These are phyloP conservation scores for Cyrtorhinus lividipennis DNA, from an alignment of 1,140 invertebrate species.

Conservation along the genomic window DNA sequence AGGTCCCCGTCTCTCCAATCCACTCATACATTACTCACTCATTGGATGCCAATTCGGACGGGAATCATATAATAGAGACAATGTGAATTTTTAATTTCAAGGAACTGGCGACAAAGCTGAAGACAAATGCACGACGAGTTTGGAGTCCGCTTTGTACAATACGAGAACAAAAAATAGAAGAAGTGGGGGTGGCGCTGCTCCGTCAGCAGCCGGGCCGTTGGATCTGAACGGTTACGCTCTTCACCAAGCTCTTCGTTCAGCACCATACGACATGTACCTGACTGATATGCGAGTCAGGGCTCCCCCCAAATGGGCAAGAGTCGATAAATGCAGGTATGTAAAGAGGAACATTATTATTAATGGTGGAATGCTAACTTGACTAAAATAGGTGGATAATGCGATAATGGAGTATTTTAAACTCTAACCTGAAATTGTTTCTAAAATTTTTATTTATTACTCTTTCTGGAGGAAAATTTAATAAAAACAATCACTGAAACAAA, in stretches of 20 bases:
- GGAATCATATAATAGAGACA: not conserved
- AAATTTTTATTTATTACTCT: too few relatives aligned
- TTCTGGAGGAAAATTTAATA: too few relatives aligned
- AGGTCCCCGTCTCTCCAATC: not conserved
- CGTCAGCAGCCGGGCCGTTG: constrained; percentile 24
- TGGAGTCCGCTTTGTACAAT: not conserved
- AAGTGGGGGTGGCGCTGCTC: not conserved
- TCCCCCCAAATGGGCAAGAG: constrained; percentile 34
- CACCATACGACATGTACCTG: constrained; percentile 47
- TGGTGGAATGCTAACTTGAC: not conserved
- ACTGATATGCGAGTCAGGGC: constrained; percentile 46
- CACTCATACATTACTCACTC: not conserved
- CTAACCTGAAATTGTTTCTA: too few relatives aligned
- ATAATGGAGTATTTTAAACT: too few relatives aligned
- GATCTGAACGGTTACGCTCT: constrained; percentile 45
- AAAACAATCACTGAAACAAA: too few relatives aligned
- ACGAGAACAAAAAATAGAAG: not conserved
- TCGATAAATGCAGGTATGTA: constrained; percentile 53
- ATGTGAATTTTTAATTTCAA: not conserved
- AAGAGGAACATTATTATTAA: constrained; percentile 26
- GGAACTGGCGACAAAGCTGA: not conserved
- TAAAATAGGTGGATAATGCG: too few relatives aligned
- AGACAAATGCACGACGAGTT: not conserved
- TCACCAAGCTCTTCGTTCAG: constrained; percentile 40
- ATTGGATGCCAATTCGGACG: not conserved